A percentile compares a stretch with the other conserved stretches of the same genome.
phyloP scores from a whole-genome alignment of 2,113 vertebrate species.

The Cryptomyrus ogoouensis region DNA sequence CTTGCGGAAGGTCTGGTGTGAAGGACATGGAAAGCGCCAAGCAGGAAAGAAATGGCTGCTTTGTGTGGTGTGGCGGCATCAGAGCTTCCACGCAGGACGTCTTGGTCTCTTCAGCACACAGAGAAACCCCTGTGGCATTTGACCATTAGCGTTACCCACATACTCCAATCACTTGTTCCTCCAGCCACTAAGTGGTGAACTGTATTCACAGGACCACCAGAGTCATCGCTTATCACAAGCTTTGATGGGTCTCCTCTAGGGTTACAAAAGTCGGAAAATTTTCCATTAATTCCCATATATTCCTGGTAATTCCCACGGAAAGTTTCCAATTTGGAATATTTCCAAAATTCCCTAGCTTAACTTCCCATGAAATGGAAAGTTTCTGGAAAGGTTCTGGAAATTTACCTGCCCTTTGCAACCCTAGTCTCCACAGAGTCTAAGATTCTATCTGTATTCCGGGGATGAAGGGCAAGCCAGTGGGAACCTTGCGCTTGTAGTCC shows the following conservation, averaged over 20 bases:
- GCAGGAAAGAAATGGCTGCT: neutral
- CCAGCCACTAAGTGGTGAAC: neutral
- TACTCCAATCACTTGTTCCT: neutral
- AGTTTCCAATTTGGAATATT: no score
- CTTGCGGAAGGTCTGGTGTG: neutral
- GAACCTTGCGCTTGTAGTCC: conserved; percentile 83
- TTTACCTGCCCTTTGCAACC: no score
- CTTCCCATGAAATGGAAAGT: no score
- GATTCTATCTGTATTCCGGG: conserved; percentile 82
- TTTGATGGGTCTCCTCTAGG: neutral
- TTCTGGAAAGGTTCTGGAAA: no score
- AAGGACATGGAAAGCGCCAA: neutral
- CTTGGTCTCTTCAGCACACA: neutral
- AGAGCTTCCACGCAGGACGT: neutral
- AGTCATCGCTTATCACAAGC: neutral
- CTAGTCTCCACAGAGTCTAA: conserved; percentile 31
- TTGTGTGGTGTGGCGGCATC: neutral
- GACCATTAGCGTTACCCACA: neutral
- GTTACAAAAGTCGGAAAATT: no score
- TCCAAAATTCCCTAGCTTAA: no score
- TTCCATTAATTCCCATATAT: no score
- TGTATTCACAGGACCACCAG: neutral
- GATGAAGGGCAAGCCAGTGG: conserved; percentile 90
- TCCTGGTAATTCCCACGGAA: no score
- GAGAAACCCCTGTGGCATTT: neutral